Evolutionary conservation across 1,140 invertebrate species (phyloP).

Genomic region (Trachymyrmex cornetzi): DNA sequence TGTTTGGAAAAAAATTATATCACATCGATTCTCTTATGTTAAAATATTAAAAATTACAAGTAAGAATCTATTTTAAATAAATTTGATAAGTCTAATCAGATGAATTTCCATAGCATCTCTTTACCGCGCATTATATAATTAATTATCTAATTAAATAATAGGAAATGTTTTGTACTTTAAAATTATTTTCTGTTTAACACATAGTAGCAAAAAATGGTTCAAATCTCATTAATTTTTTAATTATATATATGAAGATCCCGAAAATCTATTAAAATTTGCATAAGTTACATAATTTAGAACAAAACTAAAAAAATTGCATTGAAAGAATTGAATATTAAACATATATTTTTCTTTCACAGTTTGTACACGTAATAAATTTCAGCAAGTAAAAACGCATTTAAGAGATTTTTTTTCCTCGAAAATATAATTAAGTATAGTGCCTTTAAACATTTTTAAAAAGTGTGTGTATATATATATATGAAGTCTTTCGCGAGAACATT

Average conservation of each 20-base stretch:
- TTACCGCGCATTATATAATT: slow-evolving; percentile 15
- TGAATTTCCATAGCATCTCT: not conserved
- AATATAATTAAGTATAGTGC: slow-evolving; percentile 34
- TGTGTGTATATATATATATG: not conserved
- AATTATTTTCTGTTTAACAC: slow-evolving; percentile 37
- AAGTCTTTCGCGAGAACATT: slow-evolving; percentile 1
- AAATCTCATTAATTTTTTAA: slow-evolving; percentile 7
- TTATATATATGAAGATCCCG: not conserved
- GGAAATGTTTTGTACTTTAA: slow-evolving; percentile 41
- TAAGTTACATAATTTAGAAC: not conserved
- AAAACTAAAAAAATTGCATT: not conserved
- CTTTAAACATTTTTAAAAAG: slow-evolving; percentile 22
- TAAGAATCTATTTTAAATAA: not conserved
- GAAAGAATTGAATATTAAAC: not conserved
- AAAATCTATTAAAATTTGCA: slow-evolving; percentile 24
- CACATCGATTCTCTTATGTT: slow-evolving; percentile 1
- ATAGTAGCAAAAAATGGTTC: not conserved
- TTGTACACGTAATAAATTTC: not conserved
- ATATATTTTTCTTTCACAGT: not conserved
- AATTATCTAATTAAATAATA: slow-evolving; percentile 38
- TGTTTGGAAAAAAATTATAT: not conserved
- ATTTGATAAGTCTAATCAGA: slow-evolving; percentile 8
- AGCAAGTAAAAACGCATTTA: slow-evolving; percentile 1
- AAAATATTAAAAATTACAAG: slow-evolving; percentile 22
- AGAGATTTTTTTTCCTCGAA: not conserved